Evolutionary conservation across 2,113 vertebrate genomes (phyloP), one percentile per base, ranked within the genome.

Genomic region (Pholis gunnellus): DNA sequence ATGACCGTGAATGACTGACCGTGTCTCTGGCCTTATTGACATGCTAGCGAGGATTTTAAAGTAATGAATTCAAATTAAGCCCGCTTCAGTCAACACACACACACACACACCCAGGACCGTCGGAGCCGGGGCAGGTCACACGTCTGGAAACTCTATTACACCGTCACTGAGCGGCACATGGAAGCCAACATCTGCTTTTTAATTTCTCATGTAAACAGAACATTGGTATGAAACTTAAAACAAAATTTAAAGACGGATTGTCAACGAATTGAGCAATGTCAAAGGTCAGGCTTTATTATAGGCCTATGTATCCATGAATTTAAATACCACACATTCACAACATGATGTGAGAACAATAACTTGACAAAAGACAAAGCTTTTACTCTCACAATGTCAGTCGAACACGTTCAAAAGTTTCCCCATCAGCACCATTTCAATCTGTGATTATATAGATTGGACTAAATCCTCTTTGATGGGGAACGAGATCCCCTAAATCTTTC

Each of bases 1-100:
- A 88, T 54, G n/a, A 54, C 25, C 85, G 27, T 81, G 80, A 83
- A 75, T 61, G 78, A 31, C 22, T 65, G 71, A 83, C 79, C 40
- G 52, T 20, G 31, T 14, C 42, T 64, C 57, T n/a, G 31, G 61
- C 10, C 72, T 86, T 80, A 78, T 87, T 85, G 69, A 69, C 78
- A 84, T 79, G 78, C 73, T 40, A 48, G 60, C 27, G 7, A 73
- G 29, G 72, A 34, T 34, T 3, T 65, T 50, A 77, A 65, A 67
- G 72, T 0, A 17, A 73, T 70, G 50, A 56, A 85, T 87, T 76
- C 63, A 66, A 48, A 80, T 79, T 74, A 77, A 42, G 22, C 13
- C n/a, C n/a, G 57, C 67, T 71, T 74, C 79, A 73, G 42, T 75
- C 72, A 4, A 52, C 61, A 38, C 36, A 38, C 0, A n/a, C 14